These are phyloP conservation scores for Pantelozetes paolii DNA, from an alignment of 2,888 invertebrate genomes.

Conservation along the genomic window DNA sequence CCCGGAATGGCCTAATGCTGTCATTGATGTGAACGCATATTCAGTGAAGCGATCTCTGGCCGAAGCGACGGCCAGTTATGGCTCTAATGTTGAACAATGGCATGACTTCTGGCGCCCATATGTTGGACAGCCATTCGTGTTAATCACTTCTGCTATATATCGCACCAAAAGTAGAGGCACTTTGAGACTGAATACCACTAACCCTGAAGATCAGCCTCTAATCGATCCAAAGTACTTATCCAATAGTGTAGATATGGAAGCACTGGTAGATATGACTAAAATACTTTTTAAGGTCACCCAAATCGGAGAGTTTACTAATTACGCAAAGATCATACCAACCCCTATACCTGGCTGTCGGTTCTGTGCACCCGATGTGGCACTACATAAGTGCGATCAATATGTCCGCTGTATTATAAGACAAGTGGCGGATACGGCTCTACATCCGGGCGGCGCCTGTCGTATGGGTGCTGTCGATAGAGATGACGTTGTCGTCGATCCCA, in stretches of 20 bases:
- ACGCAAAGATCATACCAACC: slow-evolving; percentile 27
- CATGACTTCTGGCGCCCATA: slow-evolving; percentile 36
- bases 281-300: slow-evolving; percentile 34
- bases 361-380: neutral
- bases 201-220: slow-evolving; percentile 26
- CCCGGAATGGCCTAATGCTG: slow-evolving; percentile 31
- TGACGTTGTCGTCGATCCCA: slow-evolving; percentile 36
- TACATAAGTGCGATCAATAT: slow-evolving; percentile 34
- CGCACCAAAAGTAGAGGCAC: slow-evolving; percentile 37
- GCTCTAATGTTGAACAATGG: slow-evolving; percentile 24
- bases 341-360: slow-evolving; percentile 36
- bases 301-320: slow-evolving; percentile 25
- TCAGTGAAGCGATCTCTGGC: slow-evolving; percentile 16
- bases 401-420: slow-evolving; percentile 38
- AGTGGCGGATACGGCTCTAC: slow-evolving; percentile 30
- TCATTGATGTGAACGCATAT: slow-evolving; percentile 38
- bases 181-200: slow-evolving; percentile 17
- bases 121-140: slow-evolving; percentile 30
- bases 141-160: slow-evolving; percentile 37
- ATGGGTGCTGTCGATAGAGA: slow-evolving; percentile 34
- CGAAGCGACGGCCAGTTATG: neutral
- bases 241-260: neutral
- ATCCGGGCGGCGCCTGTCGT: slow-evolving; percentile 41
- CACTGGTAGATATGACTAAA: slow-evolving; percentile 35
- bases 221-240: slow-evolving; percentile 36